Percentiles rank a stretch among this genome's conserved stretches.
phyloP scores from a whole-genome alignment of 1,140 invertebrate species.

The Stegodyphus dumicola region DNA sequence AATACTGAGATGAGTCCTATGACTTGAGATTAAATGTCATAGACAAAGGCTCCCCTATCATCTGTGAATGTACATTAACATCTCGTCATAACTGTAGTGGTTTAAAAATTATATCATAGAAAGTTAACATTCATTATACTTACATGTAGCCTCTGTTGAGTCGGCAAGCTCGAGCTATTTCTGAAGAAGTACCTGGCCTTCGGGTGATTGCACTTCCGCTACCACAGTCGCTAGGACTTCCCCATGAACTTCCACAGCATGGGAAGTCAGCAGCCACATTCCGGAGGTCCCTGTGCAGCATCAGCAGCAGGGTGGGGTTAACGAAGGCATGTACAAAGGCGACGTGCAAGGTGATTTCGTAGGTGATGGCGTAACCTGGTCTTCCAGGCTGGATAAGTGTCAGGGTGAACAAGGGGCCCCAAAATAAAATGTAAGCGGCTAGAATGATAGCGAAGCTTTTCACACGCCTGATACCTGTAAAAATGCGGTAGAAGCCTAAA shows the following conservation, averaged over 20 bases:
- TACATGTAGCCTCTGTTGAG: constrained; percentile 59
- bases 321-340: constrained; percentile 88
- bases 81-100: not conserved
- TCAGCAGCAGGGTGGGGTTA: constrained; percentile 83
- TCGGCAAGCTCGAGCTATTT: constrained; percentile 28
- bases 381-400: constrained; percentile 73
- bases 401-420: constrained; percentile 88
- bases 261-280: constrained; percentile 63
- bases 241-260: constrained; percentile 20
- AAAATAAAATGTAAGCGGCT: constrained; percentile 85
- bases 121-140: constrained; percentile 15
- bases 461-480: constrained; percentile 72
- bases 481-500: not conserved
- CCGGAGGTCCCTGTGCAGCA: constrained; percentile 73
- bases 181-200: not conserved
- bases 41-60: no score
- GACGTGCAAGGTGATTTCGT: constrained; percentile 85
- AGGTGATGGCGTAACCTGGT: constrained; percentile 65
- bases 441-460: constrained; percentile 89
- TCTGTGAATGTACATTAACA: no score
- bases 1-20: no score
- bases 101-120: not conserved
- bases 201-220: constrained; percentile 3
- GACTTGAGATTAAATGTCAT: no score
- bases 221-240: constrained; percentile 11